These are phyloP conservation scores for Plecotus auritus DNA, from an alignment of 2,113 vertebrate genomes.

Conservation along the genomic window DNA sequence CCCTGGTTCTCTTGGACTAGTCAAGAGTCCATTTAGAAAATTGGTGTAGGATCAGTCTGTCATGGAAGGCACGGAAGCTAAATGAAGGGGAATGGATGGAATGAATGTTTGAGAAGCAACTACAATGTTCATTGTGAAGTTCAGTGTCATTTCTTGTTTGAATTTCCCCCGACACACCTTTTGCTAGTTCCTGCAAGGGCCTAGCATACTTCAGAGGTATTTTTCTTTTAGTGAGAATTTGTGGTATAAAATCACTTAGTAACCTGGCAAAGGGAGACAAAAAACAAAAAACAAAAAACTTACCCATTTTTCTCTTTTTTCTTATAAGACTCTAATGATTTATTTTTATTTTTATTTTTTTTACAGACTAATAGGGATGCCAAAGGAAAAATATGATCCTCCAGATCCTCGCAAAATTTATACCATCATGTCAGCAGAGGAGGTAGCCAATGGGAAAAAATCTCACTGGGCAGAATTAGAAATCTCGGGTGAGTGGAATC, in stretches of 20 bases:
- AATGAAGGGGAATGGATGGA: background rate
- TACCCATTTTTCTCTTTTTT: background rate
- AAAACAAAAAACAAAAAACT: slow-evolving; percentile 26
- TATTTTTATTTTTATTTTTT: slow-evolving; percentile 49
- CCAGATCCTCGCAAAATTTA: slow-evolving; percentile 98
- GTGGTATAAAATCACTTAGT: slow-evolving; percentile 15
- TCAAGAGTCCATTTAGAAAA: slow-evolving; percentile 9
- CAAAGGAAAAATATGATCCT: slow-evolving; percentile 99
- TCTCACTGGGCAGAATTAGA: slow-evolving; percentile 98
- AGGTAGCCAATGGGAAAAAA: slow-evolving; percentile 97
- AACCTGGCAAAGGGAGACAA: background rate
- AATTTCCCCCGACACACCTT: background rate
- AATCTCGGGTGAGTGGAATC: slow-evolving; percentile 92
- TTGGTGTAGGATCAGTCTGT: background rate
- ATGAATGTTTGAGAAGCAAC: background rate
- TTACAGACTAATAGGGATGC: slow-evolving; percentile 97
- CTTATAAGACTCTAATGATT: slow-evolving; percentile 33
- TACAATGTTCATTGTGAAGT: background rate
- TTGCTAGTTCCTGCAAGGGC: slow-evolving; percentile 1
- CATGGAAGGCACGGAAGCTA: background rate
- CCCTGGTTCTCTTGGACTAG: background rate
- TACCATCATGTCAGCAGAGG: slow-evolving; percentile 99
- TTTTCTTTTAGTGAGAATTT: slow-evolving; percentile 46
- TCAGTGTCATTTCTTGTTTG: background rate
- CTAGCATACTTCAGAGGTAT: background rate